Conservation (phyloP, 2,797 vertebrate species). For the Myotis vivesi region DNA sequence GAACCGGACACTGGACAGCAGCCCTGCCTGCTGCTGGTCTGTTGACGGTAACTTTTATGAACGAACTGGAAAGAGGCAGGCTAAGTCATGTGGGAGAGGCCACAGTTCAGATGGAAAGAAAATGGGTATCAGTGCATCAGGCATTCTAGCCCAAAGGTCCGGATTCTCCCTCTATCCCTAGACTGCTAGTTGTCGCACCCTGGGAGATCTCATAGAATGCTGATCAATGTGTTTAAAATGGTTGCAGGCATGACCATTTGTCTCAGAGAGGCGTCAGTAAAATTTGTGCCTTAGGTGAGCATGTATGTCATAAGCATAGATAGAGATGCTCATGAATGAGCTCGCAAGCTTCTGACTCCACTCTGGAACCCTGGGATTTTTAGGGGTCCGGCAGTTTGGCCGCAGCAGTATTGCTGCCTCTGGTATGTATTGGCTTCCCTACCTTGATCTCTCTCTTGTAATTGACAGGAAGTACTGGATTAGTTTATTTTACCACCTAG, state of each 20-base stretch:
- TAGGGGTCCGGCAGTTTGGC: background rate
- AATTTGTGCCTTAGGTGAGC: background rate
- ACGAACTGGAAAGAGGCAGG: background rate
- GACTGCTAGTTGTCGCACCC: background rate
- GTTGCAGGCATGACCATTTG: conserved; percentile 15
- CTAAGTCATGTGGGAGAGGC: background rate
- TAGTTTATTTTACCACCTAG: conserved; percentile 21
- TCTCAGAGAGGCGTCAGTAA: conserved; percentile 1
- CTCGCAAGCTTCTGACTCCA: background rate
- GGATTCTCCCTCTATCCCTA: background rate
- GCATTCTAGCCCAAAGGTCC: background rate
- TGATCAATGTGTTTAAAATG: conserved; percentile 50
- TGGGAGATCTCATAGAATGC: background rate
- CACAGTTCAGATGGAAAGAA: background rate
- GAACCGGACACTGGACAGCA: conserved; percentile 66
- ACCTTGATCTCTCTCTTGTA: conserved; percentile 9
- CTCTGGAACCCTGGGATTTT: background rate
- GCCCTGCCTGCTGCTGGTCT: conserved; percentile 30
- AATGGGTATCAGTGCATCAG: background rate
- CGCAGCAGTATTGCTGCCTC: background rate
- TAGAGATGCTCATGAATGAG: background rate
- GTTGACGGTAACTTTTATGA: conserved; percentile 71
- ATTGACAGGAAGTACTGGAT: conserved; percentile 50
- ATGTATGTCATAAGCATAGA: background rate
- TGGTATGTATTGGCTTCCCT: background rate